Conservation (phyloP, 1,140 invertebrate genomes). For the Lordiphosa collinella region DNA sequence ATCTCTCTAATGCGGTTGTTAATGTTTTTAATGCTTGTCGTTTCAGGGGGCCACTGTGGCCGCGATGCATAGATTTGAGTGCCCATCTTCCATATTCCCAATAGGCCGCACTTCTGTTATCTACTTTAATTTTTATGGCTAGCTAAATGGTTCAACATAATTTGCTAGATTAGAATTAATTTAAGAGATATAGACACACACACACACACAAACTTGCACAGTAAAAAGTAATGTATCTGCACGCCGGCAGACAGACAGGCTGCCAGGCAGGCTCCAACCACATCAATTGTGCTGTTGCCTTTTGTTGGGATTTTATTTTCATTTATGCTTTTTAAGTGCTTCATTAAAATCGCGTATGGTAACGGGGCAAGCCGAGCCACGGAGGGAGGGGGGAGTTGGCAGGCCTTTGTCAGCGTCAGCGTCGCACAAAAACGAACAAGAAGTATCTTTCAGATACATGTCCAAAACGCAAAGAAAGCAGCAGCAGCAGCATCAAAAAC, state of each 20-base stretch:
- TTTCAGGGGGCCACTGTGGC: slow-evolving; percentile 58
- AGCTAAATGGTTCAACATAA: slow-evolving; percentile 70
- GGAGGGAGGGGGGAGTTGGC: slow-evolving; percentile 6
- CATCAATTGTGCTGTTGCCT: slow-evolving; percentile 63
- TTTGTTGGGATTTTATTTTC: slow-evolving; percentile 73
- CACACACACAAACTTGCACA: slow-evolving; percentile 43
- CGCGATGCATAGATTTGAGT: slow-evolving; percentile 12
- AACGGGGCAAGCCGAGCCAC: slow-evolving; percentile 5
- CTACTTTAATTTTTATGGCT: slow-evolving; percentile 69
- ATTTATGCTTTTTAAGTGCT: slow-evolving; percentile 77
- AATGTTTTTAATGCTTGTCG: slow-evolving; percentile 65
- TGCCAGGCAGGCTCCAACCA: slow-evolving; percentile 27
- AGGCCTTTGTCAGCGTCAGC: slow-evolving; percentile 75
- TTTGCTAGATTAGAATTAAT: slow-evolving; percentile 76
- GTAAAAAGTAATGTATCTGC: slow-evolving; percentile 51
- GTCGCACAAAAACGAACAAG: slow-evolving; percentile 44
- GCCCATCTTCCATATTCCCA: background rate
- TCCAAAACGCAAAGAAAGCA: slow-evolving; percentile 70
- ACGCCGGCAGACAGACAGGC: slow-evolving; percentile 13
- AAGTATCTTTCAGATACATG: slow-evolving; percentile 71
- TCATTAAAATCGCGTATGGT: slow-evolving; percentile 75
- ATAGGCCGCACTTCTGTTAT: slow-evolving; percentile 30
- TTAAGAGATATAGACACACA: slow-evolving; percentile 29
- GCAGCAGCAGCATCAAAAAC: slow-evolving; percentile 48
- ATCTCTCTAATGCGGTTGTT: slow-evolving; percentile 65